Base-by-base conservation (phyloP, 2,113 vertebrate species). In the Rafetus swinhoei region DNA sequence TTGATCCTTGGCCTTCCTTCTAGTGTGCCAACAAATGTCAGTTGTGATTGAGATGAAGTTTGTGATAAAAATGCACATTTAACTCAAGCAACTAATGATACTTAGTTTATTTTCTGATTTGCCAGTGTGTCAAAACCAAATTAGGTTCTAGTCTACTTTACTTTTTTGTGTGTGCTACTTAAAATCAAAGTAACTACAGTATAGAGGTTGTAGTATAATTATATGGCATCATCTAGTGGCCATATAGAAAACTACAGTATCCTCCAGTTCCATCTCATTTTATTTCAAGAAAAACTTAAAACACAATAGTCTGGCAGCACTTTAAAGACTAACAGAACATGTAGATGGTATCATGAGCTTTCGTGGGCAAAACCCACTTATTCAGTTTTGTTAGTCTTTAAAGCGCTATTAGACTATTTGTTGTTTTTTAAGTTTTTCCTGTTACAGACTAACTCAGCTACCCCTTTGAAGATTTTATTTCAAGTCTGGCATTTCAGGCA, bases 191-290 rank as follows among this genome's bases (percentile, higher is more conserved):
- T 24, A 3, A 79, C 19, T 6, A 35, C 4, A 80, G 86, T 86
- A 57, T 54, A 83, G 21, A 50, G 22, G 39, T 50, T 77, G 35
- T 77, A 50, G 50, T 50, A 50, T 25, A 93, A 95, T 76, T 94
- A 27, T 3, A 57, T 39, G 91, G 95, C 94, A 82, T 25, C 96
- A 95, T 94, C 96, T 97, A 95, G 96, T 88, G 96, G 93, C 62
- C 69, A 5, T 16, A 12, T 3, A 54, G 5, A 91, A 88, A 92
- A 57, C 69, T 80, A 90, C 92, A 86, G n/a, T 7, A 85, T 6
- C 14, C 54, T 91, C 21, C 24, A 32, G 1, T 39, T 93, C 29
- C 39, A 8, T 25, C 52, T 18, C 32, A n/a, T n/a, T n/a, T 69
- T 27, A 62, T 27, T 62, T 62, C 60, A 69, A 69, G 62, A 32